Evolutionary conservation across 2,113 vertebrate species (phyloP), one percentile per base, ranked within the genome.

Genomic region (Vulpes ferrilata): DNA sequence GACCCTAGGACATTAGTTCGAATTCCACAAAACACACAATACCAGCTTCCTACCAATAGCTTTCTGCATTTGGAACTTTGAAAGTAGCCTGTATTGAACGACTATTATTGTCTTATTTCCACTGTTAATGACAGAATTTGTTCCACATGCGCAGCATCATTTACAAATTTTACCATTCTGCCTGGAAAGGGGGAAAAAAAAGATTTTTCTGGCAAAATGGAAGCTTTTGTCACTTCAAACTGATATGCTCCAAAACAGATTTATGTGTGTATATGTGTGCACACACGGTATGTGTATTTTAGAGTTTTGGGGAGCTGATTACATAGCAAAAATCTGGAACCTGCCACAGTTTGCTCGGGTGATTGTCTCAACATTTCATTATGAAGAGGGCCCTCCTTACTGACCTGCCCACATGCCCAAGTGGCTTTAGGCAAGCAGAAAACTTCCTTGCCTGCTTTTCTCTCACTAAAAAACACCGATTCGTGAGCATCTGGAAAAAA

Each of bases 1-100:
- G 55, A 98, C 97, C 95, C 57, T 12, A 93, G 93, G 95, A 98
- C 97, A 93, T 97, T 97, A 96, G 93, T 96, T 93, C 98, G 95
- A 98, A 98, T 97, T 96, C 98, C 98, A 98, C 85, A 94, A 96
- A 98, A 95, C 97, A 97, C 92, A 7, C 90, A 97, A 79, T 0
- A 1, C 25, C 97, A 95, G 87, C 16, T 64, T 97, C 98, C 95
- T 94, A 92, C 16, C 4, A 97, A 9, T 17, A 97, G 95, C 71
- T 93, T 93, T 76, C 95, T 38, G 7, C 79, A 48, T 81, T 96
- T 67, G 94, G 92, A 96, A 78, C 55, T 91, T 81, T 95, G 84
- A 81, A 93, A 98, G 69, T 23, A 0, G 0, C 65, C 67, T 80
- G 76, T 69, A 80, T 55, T 25, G 65, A 81, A 78, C 1, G 15